Base-by-base conservation (phyloP, 2,888 invertebrate genomes). In the Pristionchus mayeri region DNA sequence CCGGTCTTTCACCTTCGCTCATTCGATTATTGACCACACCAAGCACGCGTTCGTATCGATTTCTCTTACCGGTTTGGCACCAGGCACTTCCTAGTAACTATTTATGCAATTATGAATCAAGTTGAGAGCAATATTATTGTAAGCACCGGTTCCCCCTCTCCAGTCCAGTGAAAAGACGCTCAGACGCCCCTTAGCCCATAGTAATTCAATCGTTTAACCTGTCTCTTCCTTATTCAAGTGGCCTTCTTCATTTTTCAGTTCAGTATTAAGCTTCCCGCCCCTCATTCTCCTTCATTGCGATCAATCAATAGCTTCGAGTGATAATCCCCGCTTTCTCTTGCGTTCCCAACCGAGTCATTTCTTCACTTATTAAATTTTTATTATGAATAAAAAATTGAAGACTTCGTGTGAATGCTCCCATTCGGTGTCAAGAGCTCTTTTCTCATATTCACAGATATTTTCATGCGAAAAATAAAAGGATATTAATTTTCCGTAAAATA, bases 221-320 rank as follows among this genome's bases (percentile, higher is more conserved):
- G 21, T 37, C n/a, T 16, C 21, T n/a, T n/a, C 37, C 37, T 37
- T 67, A 37, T 16, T n/a, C 67, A 67, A 40, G 37, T 37, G 67
- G 11, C 67, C 40, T 67, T 67, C 37, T n/a, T 37, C 18, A 34
- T 7, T 37, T 16, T 18, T 11, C 67, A 67, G 37, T n/a, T n/a
- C 13, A 67, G 37, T 67, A 40, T 37, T 37, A n/a, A 37, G 67
- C 67, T 40, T 67, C 37, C 67, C 27, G 67, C 37, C 37, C 16
- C 60, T n/a, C n/a, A n/a, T 60, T 24, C 37, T 37, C 67, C 37
- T 30, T 37, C 40, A 67, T 67, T 67, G 67, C 67, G 67, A 67
- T 67, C 67, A 67, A 67, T 37, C 67, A n/a, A n/a, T 67, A 67
- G 67, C 67, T 67, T 67, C 67, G 67, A 67, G 67, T 67, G 67